Conservation (phyloP, 2,797 vertebrate genomes). For the Allobates femoralis region DNA sequence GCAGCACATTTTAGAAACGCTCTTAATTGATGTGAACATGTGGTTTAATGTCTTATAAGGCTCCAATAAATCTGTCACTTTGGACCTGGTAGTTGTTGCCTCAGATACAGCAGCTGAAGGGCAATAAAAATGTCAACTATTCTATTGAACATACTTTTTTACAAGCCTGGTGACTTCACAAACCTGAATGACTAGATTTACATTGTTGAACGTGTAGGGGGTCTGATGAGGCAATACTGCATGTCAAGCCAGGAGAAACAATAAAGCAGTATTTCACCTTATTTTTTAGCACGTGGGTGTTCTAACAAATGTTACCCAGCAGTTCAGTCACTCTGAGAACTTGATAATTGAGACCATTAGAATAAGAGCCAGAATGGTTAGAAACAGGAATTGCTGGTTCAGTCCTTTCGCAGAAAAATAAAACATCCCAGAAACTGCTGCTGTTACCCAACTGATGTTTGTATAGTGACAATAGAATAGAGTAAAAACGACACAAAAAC, state of each 20-base stretch:
- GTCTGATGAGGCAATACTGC: neutral
- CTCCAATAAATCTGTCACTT: too few relatives aligned
- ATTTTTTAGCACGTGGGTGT: neutral
- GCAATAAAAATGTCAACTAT: too few relatives aligned
- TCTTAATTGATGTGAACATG: too few relatives aligned
- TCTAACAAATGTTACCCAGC: neutral
- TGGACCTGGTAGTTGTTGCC: too few relatives aligned
- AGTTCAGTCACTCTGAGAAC: neutral
- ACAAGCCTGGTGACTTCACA: neutral
- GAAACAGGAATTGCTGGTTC: conserved; percentile 35
- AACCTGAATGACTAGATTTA: neutral
- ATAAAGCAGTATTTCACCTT: neutral
- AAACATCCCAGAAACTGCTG: too few relatives aligned
- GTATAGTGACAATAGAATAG: too few relatives aligned
- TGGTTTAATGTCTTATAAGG: too few relatives aligned
- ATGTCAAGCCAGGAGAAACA: neutral
- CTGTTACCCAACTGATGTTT: too few relatives aligned
- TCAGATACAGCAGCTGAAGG: too few relatives aligned
- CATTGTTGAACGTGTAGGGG: neutral
- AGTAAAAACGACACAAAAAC: too few relatives aligned
- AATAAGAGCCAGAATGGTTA: neutral
- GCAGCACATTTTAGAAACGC: too few relatives aligned
- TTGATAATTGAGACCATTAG: neutral
- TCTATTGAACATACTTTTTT: too few relatives aligned
- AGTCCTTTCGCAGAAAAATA: neutral